A percentile compares a stretch with the other conserved stretches of the same genome.
These are phyloP conservation scores for Chrysomela aeneicollis DNA, from an alignment of 2,888 invertebrate genomes.

Conservation along the genomic window DNA sequence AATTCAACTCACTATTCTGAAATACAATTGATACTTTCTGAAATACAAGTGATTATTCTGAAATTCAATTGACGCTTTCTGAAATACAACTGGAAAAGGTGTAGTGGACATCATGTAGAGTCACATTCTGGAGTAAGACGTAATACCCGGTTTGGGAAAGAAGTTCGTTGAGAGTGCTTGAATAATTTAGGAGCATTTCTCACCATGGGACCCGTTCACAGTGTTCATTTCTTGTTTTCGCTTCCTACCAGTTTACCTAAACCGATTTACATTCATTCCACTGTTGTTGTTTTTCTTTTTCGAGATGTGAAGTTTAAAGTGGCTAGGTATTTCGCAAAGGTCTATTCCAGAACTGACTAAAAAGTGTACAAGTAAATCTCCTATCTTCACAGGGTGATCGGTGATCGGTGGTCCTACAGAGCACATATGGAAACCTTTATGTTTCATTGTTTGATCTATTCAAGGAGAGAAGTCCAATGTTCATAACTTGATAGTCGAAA, in stretches of 20 bases:
- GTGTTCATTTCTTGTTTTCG: not conserved
- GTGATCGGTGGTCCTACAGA: too few species aligned
- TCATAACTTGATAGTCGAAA: too few species aligned
- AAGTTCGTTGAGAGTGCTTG: constrained; percentile 17
- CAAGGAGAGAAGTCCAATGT: too few species aligned
- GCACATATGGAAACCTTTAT: too few species aligned
- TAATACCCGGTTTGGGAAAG: constrained; percentile 6
- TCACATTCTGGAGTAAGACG: not conserved
- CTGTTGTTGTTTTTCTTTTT: not conserved
- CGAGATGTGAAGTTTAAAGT: not conserved
- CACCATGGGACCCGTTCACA: constrained; percentile 11
- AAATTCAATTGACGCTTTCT: too few species aligned
- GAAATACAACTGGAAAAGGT: too few species aligned
- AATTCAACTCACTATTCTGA: too few species aligned
- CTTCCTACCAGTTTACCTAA: not conserved
- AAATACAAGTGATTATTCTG: not conserved
- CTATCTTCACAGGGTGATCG: too few species aligned
- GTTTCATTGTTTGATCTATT: too few species aligned
- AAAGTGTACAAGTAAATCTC: too few species aligned
- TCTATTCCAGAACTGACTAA: too few species aligned
- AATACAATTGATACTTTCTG: too few species aligned
- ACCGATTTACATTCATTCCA: not conserved
- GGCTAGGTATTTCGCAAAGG: not conserved
- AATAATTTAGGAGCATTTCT: constrained; percentile 28
- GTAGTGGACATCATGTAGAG: not conserved